Evolutionary conservation across 2,888 invertebrate species (phyloP), one percentile per base, ranked within the genome.

Genomic region (Cosmopolites sordidus): DNA sequence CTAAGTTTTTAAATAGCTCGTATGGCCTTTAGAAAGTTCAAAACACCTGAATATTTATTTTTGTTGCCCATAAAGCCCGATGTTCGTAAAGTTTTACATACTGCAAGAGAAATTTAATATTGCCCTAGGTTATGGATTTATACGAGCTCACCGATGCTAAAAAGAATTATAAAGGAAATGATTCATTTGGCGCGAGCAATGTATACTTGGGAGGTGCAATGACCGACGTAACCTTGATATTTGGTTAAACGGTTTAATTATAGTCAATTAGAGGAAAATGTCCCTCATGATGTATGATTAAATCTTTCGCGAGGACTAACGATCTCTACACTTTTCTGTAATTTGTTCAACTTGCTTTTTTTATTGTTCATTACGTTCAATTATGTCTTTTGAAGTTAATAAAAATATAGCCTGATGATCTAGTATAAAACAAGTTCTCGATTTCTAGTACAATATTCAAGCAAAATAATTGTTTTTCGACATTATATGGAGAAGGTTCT

Each of bases 1-100:
- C 11, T 33, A 33, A 33, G 12, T 11, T 12, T 48, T 55, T 51
- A 43, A 55, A 55, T 55, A 55, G 55, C 51, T 33, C 33, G 5
- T 3, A 11, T 33, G 60, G 49, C 60, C 59, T 57, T 59, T 54
- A 46, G 58, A 61, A 62, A 67, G 68, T 69, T 69, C 66, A 68
- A 68, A 64, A 68, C 65, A 69, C 67, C 68, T 68, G 66, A 62
- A 64, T 62, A 67, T 69, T 68, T 69, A 67, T 67, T 68, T 65
- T 64, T 63, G 66, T 62, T 64, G 60, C 62, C 52, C 59, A 38
- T 56, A 56, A 56, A 60, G 33, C 33, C 33, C 33, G 33, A 57
- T 60, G 56, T 56, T 60, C 52, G 47, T 53, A 58, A 56, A 58
- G 56, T 53, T 62, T 62, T 62, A 60, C 60, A 64, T 51, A 33